Evolutionary conservation across 2,113 vertebrate genomes (phyloP).

Genomic region (Saguinus midas): DNA sequence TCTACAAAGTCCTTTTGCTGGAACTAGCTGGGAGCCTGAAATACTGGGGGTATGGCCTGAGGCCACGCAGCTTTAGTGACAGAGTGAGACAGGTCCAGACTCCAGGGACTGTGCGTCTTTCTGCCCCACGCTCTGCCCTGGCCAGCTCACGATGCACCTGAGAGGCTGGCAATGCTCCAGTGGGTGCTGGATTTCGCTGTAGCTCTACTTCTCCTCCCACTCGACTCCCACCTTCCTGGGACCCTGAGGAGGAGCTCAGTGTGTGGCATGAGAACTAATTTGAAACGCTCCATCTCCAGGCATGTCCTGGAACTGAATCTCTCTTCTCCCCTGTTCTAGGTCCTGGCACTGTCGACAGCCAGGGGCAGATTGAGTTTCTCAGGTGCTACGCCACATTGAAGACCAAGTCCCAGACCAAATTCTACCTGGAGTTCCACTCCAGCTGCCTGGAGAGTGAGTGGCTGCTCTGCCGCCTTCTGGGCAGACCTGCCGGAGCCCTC

Average conservation of each 20-base stretch:
- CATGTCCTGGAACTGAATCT: fast-evolving
- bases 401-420: constrained; percentile 98
- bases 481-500: fast-evolving
- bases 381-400: constrained; percentile 90
- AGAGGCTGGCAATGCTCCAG: neutral
- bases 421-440: constrained; percentile 97
- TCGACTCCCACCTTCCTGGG: neutral
- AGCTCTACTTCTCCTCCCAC: neutral
- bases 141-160: neutral
- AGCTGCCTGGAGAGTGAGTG: constrained; percentile 94
- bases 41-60: fast-evolving
- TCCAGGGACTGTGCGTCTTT: neutral
- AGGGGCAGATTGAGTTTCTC: constrained; percentile 94
- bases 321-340: constrained; percentile 81
- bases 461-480: neutral
- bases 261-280: neutral
- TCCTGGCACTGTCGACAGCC: constrained; percentile 86
- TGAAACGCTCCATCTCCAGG: fast-evolving
- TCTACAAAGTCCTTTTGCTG: neutral
- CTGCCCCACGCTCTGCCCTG: fast-evolving
- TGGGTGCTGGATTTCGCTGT: neutral
- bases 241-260: neutral
- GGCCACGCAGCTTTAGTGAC: neutral
- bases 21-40: neutral
- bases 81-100: neutral